Evolutionary conservation across 2,113 vertebrate genomes (phyloP).

Genomic region (Cephalopterus ornatus): DNA sequence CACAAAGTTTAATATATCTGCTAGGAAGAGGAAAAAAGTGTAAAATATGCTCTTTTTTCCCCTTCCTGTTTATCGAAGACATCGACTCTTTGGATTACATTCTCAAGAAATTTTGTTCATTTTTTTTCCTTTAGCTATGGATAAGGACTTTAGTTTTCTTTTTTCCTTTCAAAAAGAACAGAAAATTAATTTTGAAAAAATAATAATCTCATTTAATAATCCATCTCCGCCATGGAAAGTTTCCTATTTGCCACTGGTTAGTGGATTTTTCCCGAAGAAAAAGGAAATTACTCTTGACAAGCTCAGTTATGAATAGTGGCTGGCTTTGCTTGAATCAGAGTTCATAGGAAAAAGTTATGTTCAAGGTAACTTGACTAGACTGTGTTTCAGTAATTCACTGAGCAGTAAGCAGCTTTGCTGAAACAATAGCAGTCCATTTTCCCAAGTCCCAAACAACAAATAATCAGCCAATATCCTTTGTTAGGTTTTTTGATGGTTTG

Average conservation of each 20-base stretch:
- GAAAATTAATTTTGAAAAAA: neutral
- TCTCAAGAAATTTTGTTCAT: neutral
- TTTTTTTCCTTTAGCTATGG: neutral
- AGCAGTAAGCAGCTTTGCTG: neutral
- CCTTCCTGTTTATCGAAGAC: neutral
- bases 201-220: neutral
- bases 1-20: neutral
- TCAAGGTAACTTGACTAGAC: neutral
- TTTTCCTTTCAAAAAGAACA: neutral
- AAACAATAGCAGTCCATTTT: neutral
- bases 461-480: neutral
- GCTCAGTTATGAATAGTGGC: slow-evolving; percentile 21
- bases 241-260: slow-evolving; percentile 16
- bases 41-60: neutral
- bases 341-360: slow-evolving; percentile 27
- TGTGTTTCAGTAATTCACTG: neutral
- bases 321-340: slow-evolving; percentile 30
- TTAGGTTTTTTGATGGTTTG: neutral
- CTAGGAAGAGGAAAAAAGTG: neutral
- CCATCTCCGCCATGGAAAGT: slow-evolving; percentile 1
- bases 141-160: neutral
- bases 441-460: neutral
- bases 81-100: neutral
- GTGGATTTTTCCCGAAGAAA: slow-evolving; percentile 45
- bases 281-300: slow-evolving; percentile 52